Base-by-base conservation (phyloP, 2,888 invertebrate genomes). In the Cephus sareptanus region DNA sequence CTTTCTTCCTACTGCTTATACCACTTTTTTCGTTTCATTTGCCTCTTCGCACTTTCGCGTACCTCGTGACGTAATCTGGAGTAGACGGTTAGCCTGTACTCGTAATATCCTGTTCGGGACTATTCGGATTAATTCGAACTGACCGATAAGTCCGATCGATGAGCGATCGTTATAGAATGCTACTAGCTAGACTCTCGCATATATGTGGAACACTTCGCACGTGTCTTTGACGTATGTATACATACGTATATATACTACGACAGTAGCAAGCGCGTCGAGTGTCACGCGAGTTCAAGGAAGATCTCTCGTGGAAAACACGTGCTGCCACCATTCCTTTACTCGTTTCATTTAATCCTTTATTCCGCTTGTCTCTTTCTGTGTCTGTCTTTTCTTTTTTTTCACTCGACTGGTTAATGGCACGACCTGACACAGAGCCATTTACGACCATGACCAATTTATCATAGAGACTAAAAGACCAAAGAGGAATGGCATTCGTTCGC, bases 261-360 rank as follows among this genome's bases (percentile, higher is more conserved):
- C 80, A 69, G 75, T 79, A 77, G 74, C 79, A 35, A 68, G 71
- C 75, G 75, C 70, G 69, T 69, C 71, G 76, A 79, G 73, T 76
- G 77, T 69, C 77, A 78, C 78, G 76, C 80, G 78, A 80, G 80
- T 80, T 56, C 40, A 56, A 56, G 40, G 40, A 56, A 23, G 40
- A 56, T 56, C 23, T 6, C 23, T 6, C 23, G 40, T 56, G 40
- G 40, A 15, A 56, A 56, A 6, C 15, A 56, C 40, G 40, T 56
- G 40, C 40, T 56, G 40, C 40, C 15, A 23, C 40, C 6, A 23
- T 56, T 56, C 40, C 40, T 56, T 23, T 23, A 56, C 23, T 56
- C 40, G 15, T 56, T 56, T 56, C 23, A 56, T 56, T 56, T 56
- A 56, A 56, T 56, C 23, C 40, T 56, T 56, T 56, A 56, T 56